These are phyloP conservation scores for Phocides pigmalion DNA, from an alignment of 1,140 invertebrate genomes.

Conservation along the genomic window DNA sequence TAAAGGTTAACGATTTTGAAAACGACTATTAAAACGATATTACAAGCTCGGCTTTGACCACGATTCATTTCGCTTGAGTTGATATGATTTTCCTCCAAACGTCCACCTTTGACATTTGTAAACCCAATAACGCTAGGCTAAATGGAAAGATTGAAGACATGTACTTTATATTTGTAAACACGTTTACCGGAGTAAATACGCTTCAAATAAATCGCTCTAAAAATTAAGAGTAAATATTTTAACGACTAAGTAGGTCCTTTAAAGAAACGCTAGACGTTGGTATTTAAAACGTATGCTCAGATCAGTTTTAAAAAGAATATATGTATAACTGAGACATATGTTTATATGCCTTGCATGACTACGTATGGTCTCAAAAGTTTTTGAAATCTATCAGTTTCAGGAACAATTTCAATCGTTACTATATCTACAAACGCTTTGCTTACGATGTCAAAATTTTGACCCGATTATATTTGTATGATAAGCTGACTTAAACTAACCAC, in stretches of 20 bases:
- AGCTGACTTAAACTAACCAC: no score
- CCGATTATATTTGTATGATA: no score
- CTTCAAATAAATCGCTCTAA: conserved; percentile 9
- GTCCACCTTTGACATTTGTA: conserved; percentile 21
- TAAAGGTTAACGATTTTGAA: conserved; percentile 12
- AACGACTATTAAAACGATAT: conserved; percentile 3
- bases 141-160: conserved; percentile 19
- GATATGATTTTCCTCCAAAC: conserved; percentile 24
- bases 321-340: no score
- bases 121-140: conserved; percentile 16
- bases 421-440: no score
- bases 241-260: neutral
- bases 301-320: no score
- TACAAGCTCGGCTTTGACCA: conserved; percentile 24
- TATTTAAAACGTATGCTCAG: no score
- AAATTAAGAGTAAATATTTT: conserved; percentile 1
- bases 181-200: conserved; percentile 11
- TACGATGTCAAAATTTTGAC: no score
- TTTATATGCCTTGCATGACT: no score
- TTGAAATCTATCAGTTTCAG: no score
- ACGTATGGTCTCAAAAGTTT: no score
- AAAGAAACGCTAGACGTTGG: no score
- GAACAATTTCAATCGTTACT: no score
- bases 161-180: conserved; percentile 15
- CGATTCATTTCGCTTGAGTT: conserved; percentile 16